Base-by-base conservation (phyloP, 2,888 invertebrate genomes). In the Xylophagus ater region DNA sequence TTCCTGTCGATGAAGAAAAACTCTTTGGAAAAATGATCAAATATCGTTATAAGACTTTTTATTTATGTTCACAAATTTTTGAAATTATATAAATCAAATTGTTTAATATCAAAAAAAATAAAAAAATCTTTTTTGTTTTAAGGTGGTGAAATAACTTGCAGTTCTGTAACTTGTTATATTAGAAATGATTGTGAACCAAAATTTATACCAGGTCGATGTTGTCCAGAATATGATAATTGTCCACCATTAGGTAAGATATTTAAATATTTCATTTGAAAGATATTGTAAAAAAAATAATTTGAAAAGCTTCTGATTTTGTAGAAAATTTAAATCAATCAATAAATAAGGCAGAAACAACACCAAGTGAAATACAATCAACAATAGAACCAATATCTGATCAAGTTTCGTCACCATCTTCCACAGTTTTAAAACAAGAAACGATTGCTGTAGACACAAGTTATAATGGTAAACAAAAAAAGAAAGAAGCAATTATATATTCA, bases 181-280 rank as follows among this genome's bases (percentile, higher is more conserved):
- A 69, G 84, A 37, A 76, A 77, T 48, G 84, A 85, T 64, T 85
- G 84, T 63, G 71, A 74, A 53, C 81, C 81, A 24, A 72, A 76
- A 45, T 73, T 72, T 47, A 76, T 81, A 49, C 70, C 76, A 9
- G 83, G 83, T 34, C 73, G 79, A 54, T 85, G 85, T 64, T 85
- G 85, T 55, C 84, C 84, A 2, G 78, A 79, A 58, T 85, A 83
- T 59, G 81, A 83, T 57, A 80, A 84, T 65, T 85, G 85, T 58
- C 82, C 83, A 25, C 73, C 78, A 3, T 67, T 72, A 68, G 78
- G 79, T 62, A 42, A 40, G 35, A 24, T n/a, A 10, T 17, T n/a
- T n/a, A n/a, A n/a, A n/a, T n/a, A n/a, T n/a, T n/a, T n/a, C 6
- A 26, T 3, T n/a, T 26, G 12, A 2, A 5, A n/a, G 2, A 9